Conservation (phyloP, 2,888 invertebrate species). For the Epicampocera succincta region DNA sequence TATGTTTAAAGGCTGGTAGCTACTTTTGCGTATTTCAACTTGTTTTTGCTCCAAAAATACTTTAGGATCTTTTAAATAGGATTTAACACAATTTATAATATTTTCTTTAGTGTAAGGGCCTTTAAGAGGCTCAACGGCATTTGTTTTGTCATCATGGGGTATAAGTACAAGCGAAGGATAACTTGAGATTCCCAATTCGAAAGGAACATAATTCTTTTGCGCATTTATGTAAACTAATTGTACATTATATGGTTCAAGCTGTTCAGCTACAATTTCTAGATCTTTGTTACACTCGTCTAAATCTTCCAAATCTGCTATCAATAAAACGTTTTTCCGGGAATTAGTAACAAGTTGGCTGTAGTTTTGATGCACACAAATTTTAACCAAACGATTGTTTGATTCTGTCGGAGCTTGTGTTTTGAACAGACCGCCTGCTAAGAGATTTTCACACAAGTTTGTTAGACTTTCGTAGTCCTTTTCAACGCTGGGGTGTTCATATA, state of each 20-base stretch:
- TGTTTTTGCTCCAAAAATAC: conserved; percentile 7
- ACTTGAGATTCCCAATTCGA: conserved; percentile 62
- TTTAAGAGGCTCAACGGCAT: conserved; percentile 53
- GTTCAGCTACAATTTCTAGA: conserved; percentile 51
- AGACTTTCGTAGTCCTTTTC: conserved; percentile 45
- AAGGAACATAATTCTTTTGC: conserved; percentile 63
- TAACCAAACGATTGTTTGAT: conserved; percentile 37
- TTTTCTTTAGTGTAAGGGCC: conserved; percentile 29
- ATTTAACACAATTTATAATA: conserved; percentile 40
- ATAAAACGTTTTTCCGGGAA: conserved; percentile 52
- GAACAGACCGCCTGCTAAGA: conserved; percentile 62
- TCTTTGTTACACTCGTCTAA: conserved; percentile 8
- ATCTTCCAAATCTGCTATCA: conserved; percentile 50
- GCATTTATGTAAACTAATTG: conserved; percentile 16
- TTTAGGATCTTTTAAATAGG: conserved; percentile 11
- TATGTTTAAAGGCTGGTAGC: conserved; percentile 30
- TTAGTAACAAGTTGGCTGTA: conserved; percentile 70
- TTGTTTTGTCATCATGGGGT: conserved; percentile 51
- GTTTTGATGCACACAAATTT: conserved; percentile 60
- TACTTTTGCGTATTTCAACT: not conserved
- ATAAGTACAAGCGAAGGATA: conserved; percentile 65
- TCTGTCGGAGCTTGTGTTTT: conserved; percentile 27
- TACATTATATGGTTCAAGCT: conserved; percentile 64
- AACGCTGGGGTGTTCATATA: conserved; percentile 22
- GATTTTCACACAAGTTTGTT: conserved; percentile 61